Evolutionary conservation across 2,888 invertebrate genomes (phyloP).

Genomic region (Hyposoter didymator): DNA sequence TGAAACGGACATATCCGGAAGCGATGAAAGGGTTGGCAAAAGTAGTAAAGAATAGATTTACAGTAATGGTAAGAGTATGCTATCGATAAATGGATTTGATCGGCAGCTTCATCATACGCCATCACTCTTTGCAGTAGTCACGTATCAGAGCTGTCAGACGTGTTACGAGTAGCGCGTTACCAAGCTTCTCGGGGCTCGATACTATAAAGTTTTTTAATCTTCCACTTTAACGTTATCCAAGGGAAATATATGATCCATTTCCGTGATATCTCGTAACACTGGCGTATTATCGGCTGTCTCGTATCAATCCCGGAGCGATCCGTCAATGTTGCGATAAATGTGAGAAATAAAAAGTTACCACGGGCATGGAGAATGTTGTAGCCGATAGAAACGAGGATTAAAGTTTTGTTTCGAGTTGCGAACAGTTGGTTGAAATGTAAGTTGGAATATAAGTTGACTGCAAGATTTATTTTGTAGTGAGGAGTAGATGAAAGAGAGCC

Average conservation of each 20-base stretch:
- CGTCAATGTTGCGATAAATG: background rate
- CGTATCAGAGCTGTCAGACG: slow-evolving; percentile 27
- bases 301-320: background rate
- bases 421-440: background rate
- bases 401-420: background rate
- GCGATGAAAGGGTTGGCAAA: background rate
- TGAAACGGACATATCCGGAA: background rate
- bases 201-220: slow-evolving; percentile 43
- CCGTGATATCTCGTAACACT: background rate
- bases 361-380: background rate
- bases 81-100: slow-evolving; percentile 18
- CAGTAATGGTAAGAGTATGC: background rate
- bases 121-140: slow-evolving; percentile 31
- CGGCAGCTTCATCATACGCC: background rate
- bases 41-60: background rate
- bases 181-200: slow-evolving; percentile 2
- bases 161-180: background rate
- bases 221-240: background rate
- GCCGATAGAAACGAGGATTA: background rate
- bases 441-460: background rate
- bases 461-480: background rate
- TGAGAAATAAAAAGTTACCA: background rate
- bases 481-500: background rate
- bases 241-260: slow-evolving; percentile 10
- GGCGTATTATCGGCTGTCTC: background rate